Conservation (phyloP, 1,140 invertebrate genomes). For the Diorhabda sublineata region DNA sequence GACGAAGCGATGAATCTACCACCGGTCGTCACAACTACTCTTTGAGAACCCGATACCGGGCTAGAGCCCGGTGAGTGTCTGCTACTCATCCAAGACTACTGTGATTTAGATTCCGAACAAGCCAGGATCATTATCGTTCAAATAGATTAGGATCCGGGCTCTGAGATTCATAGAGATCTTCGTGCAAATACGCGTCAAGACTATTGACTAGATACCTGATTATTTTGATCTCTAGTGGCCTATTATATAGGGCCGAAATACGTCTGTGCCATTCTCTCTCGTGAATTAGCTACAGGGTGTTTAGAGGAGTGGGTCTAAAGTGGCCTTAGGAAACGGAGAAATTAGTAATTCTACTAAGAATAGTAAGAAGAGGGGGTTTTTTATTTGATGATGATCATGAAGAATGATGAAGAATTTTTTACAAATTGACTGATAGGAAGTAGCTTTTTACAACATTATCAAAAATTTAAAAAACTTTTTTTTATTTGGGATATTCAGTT, state of each 20-base stretch:
- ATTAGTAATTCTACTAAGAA: neutral
- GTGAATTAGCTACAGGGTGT: neutral
- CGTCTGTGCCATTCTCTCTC: constrained; percentile 16
- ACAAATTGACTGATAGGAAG: too few species aligned
- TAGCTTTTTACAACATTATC: too few species aligned
- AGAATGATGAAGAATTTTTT: too few species aligned
- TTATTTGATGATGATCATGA: too few species aligned
- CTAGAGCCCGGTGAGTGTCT: constrained; percentile 45
- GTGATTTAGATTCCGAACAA: constrained; percentile 42
- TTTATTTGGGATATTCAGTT: too few species aligned
- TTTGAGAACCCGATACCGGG: constrained; percentile 49
- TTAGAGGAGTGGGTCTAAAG: neutral
- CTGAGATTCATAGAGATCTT: constrained; percentile 3
- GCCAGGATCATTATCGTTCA: constrained; percentile 45
- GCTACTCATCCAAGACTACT: constrained; percentile 47
- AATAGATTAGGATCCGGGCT: constrained; percentile 37
- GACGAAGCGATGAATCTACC: constrained; percentile 48
- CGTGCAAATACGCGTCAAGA: constrained; percentile 2
- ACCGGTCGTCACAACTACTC: constrained; percentile 42
- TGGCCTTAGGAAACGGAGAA: neutral
- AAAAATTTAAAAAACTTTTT: too few species aligned
- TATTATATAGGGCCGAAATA: constrained; percentile 16
- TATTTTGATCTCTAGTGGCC: constrained; percentile 16
- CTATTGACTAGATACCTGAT: constrained; percentile 1
- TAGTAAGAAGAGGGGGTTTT: too few species aligned